phyloP scores from a whole-genome alignment of 2,888 invertebrate genomes.

The Onthophagus sagittarius region DNA sequence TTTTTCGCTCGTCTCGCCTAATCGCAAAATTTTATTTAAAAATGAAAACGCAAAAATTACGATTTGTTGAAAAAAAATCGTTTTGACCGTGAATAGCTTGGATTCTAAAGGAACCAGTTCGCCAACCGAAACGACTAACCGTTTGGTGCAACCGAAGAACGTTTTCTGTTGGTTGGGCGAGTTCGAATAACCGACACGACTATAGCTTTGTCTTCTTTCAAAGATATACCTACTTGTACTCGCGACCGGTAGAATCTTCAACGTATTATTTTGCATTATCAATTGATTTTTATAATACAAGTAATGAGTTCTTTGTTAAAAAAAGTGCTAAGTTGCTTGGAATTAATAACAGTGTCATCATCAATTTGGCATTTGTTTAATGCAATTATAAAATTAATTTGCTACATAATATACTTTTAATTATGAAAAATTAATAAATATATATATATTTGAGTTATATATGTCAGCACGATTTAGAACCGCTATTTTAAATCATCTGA shows the following conservation, averaged over 20 bases:
- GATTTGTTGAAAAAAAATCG: too few species aligned
- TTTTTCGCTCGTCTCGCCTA: slow-evolving; percentile 26
- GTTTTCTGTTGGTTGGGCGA: background rate
- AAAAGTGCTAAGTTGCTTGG: too few species aligned
- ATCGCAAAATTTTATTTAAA: background rate
- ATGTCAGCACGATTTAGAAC: background rate
- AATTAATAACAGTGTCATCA: too few species aligned
- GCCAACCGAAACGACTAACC: background rate
- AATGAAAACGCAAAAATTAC: background rate
- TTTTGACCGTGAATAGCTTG: background rate
- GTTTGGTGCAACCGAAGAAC: background rate
- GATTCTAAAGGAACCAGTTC: background rate
- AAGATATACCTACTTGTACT: background rate
- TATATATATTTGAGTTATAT: too few species aligned
- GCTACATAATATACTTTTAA: too few species aligned
- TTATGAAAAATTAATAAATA: too few species aligned
- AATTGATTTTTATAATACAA: too few species aligned
- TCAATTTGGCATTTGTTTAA: too few species aligned
- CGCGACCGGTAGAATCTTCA: too few species aligned
- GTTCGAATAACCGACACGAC: background rate
- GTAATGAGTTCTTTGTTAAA: too few species aligned
- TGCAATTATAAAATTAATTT: too few species aligned
- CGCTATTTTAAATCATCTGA: background rate
- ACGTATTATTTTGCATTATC: too few species aligned
- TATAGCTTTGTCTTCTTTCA: background rate